These are phyloP conservation scores for Phalacrocorax pelagicus DNA, from an alignment of 2,113 vertebrate species.

Conservation along the genomic window DNA sequence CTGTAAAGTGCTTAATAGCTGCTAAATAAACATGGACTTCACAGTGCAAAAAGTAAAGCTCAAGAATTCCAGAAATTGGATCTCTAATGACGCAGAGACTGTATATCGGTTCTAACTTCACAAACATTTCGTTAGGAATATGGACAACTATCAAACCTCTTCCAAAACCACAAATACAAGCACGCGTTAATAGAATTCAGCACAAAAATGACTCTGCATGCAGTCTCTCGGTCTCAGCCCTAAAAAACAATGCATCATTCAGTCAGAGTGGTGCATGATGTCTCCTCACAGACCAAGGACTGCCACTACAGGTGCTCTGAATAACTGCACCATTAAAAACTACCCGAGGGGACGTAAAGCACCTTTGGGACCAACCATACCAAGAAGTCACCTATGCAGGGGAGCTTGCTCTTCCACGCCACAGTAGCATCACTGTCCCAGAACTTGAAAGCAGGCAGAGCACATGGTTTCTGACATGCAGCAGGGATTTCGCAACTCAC, in stretches of 20 bases:
- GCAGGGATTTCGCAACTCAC: conserved; percentile 54
- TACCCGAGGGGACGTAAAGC: neutral
- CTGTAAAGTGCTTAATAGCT: neutral
- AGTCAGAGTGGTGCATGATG: neutral
- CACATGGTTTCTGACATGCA: fast-evolving
- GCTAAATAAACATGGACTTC: neutral
- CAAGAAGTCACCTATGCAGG: neutral
- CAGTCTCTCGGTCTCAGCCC: conserved; percentile 10
- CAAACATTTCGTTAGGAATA: fast-evolving
- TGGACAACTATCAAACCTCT: neutral
- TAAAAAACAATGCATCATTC: neutral
- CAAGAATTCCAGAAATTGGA: neutral
- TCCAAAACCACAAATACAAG: neutral
- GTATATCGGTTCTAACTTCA: fast-evolving
- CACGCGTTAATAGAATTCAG: neutral
- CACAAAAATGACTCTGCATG: fast-evolving
- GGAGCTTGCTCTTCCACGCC: neutral
- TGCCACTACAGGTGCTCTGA: neutral
- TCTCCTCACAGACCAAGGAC: neutral
- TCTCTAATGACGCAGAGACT: fast-evolving
- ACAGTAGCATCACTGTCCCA: neutral
- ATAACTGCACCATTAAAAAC: neutral
- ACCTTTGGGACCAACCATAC: neutral
- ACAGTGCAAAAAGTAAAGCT: neutral
- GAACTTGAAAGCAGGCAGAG: fast-evolving